Evolutionary conservation across 2,113 vertebrate genomes (phyloP).

Genomic region (Phrynosoma platyrhinos): DNA sequence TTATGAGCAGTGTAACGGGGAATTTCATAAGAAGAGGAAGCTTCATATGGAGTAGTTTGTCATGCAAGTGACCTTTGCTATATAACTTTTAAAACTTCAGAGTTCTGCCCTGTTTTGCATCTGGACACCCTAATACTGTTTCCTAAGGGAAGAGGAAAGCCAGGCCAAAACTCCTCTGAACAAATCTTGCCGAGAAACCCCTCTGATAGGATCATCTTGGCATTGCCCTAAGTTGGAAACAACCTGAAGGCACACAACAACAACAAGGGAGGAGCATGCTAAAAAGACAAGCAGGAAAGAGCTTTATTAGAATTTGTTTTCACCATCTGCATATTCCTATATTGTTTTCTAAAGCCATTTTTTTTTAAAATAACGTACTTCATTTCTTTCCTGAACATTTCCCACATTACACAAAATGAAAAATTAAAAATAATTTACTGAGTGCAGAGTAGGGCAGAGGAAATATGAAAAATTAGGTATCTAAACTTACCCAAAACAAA

Average conservation of each 20-base stretch:
- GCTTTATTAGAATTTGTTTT: background rate
- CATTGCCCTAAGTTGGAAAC: no score
- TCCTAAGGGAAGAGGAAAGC: background rate
- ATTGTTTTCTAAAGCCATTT: background rate
- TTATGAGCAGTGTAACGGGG: no score
- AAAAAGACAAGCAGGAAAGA: background rate
- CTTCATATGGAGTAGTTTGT: no score
- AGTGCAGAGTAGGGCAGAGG: no score
- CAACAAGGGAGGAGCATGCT: background rate
- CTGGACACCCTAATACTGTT: background rate
- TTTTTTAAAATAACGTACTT: background rate
- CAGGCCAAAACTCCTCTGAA: no score
- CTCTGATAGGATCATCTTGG: no score
- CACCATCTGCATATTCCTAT: background rate
- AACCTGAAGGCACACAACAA: no score
- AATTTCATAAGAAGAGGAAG: no score
- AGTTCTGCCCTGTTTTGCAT: background rate
- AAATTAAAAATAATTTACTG: background rate
- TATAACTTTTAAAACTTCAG: background rate
- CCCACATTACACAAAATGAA: background rate
- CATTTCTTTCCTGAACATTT: conserved; percentile 1
- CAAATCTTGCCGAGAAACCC: no score
- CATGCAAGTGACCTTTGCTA: background rate
- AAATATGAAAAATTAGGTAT: no score
- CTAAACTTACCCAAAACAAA: no score